Evolutionary conservation across 1,140 invertebrate genomes (phyloP), one percentile per base, ranked within the genome.

Genomic region (Micrasema longulum): DNA sequence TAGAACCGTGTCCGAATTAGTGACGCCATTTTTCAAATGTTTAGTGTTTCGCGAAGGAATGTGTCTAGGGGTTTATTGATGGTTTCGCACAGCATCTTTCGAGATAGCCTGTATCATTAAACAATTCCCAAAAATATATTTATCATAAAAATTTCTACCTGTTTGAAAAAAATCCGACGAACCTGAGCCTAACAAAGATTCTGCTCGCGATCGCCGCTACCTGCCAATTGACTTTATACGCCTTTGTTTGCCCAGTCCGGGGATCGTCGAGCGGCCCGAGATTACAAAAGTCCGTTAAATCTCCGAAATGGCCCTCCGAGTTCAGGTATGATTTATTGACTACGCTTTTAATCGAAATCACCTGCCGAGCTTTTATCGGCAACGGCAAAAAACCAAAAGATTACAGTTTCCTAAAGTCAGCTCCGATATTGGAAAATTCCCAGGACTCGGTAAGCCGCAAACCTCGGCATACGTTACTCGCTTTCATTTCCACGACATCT

Each of bases 111-210:
- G 35, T 69, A 69, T 60, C 67, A 60, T 69, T 69, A 57, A 60
- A 43, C 67, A 60, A 69, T 69, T 70, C 68, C 55, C 18, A 47
- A 62, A 70, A 70, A 26, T 41, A 52, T 71, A 71, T 71, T 71
- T 71, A 71, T 71, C 69, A 71, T 71, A 71, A 71, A 71, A 64
- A 52, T 71, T 52, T 71, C 62, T 71, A 71, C 69, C 69, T 71
- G 69, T 71, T 36, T 48, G 4, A 35, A 63, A 71, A 71, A 71
- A 71, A 71, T 31, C 23, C 12, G 36, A 55, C 50, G 43, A 22
- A 35, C 41, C 41, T 20, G n/a, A 26, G 31, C 38, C 31, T 20
- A 36, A 65, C 69, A 71, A 71, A 64, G 62, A 71, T 69, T 66
- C 12, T 14, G 50, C 48, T 52, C 20, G 45, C 43, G 45, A 66